Evolutionary conservation across 2,888 invertebrate species (phyloP).

Genomic region (Hesperia comma): DNA sequence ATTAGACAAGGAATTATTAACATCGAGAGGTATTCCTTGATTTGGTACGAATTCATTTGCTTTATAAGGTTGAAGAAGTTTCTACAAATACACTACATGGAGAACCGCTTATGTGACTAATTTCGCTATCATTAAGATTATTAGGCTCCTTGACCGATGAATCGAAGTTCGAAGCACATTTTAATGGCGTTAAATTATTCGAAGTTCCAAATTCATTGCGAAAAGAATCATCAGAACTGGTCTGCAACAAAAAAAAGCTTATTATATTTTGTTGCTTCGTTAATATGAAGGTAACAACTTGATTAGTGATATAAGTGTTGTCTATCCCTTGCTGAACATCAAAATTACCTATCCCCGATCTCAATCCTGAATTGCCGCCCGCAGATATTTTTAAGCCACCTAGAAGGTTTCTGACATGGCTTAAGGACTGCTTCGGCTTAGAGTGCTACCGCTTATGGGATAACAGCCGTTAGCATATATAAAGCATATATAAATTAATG

Average conservation of each 20-base stretch:
- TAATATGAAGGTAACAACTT: slow-evolving; percentile 42
- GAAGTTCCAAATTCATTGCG: slow-evolving; percentile 43
- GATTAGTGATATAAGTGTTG: slow-evolving; percentile 41
- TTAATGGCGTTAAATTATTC: slow-evolving; percentile 37
- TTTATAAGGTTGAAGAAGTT: slow-evolving; percentile 43
- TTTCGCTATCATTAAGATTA: slow-evolving; percentile 43
- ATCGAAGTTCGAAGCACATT: slow-evolving; percentile 39
- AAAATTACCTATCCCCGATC: slow-evolving; percentile 40
- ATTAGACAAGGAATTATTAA: slow-evolving; percentile 41
- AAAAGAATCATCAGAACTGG: slow-evolving; percentile 44
- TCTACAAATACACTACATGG: slow-evolving; percentile 41
- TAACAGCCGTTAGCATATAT: slow-evolving; percentile 23
- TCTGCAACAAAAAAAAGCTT: slow-evolving; percentile 42
- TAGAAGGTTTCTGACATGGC: slow-evolving; percentile 38
- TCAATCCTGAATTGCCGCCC: slow-evolving; percentile 40
- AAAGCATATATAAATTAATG: too few relatives aligned
- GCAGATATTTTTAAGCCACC: slow-evolving; percentile 41
- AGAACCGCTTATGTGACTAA: slow-evolving; percentile 44
- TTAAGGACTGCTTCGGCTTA: slow-evolving; percentile 34
- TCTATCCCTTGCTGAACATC: slow-evolving; percentile 41
- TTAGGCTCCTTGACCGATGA: slow-evolving; percentile 40
- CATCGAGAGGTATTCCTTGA: slow-evolving; percentile 39
- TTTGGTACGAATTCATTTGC: slow-evolving; percentile 42
- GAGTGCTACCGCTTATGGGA: slow-evolving; percentile 40
- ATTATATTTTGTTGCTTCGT: slow-evolving; percentile 43